phyloP scores from a whole-genome alignment of 2,888 invertebrate genomes.

The Junonia oenone region DNA sequence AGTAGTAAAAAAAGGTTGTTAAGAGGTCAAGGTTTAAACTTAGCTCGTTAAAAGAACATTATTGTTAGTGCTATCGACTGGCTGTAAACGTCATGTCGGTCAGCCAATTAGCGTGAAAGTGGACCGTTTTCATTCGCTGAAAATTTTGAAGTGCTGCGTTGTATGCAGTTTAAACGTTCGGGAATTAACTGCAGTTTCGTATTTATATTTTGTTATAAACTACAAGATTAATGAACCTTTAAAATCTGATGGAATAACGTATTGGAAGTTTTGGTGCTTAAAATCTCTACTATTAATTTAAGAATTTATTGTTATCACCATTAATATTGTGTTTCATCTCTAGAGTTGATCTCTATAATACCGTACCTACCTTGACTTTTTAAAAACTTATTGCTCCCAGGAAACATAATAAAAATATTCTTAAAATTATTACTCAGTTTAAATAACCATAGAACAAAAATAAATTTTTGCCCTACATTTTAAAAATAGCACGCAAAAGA shows the following conservation, averaged over 20 bases:
- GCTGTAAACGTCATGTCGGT: constrained; percentile 26
- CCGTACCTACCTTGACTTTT: no score
- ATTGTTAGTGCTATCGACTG: constrained; percentile 5
- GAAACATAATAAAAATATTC: no score
- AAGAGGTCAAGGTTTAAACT: neutral
- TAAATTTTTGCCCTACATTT: no score
- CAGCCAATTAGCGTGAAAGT: constrained; percentile 38
- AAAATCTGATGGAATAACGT: neutral
- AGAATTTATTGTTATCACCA: no score
- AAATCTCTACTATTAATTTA: no score
- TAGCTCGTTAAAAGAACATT: constrained; percentile 7
- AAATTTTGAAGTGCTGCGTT: constrained; percentile 13
- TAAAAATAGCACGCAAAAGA: neutral
- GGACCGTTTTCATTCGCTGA: constrained; percentile 9
- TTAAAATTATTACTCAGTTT: no score
- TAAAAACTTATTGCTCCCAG: no score
- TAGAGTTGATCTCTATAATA: no score
- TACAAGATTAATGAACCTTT: neutral
- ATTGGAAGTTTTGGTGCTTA: neutral
- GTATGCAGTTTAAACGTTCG: constrained; percentile 13
- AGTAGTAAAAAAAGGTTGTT: neutral
- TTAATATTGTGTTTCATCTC: no score
- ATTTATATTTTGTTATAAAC: neutral
- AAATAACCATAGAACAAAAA: no score
- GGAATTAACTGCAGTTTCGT: neutral